phyloP scores from a whole-genome alignment of 2,113 vertebrate genomes.

The Salvelinus fontinalis region DNA sequence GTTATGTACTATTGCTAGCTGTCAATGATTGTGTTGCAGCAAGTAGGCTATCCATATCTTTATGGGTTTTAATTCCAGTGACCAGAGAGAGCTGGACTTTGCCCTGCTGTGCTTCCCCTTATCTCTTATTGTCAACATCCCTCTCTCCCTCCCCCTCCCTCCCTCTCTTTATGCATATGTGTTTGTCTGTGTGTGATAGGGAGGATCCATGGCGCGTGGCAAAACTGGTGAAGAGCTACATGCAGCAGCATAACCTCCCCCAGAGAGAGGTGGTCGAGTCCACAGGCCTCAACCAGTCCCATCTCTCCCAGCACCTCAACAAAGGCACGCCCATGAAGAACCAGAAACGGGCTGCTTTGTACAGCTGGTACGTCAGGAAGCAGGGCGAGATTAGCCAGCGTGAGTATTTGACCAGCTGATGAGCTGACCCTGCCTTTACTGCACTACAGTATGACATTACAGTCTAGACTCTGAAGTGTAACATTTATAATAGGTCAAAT shows the following conservation, averaged over 20 bases:
- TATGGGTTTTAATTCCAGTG: slow-evolving; percentile 29
- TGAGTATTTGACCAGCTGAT: slow-evolving; percentile 77
- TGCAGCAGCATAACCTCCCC: slow-evolving; percentile 98
- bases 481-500: too few species aligned
- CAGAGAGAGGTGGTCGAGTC: slow-evolving; percentile 98
- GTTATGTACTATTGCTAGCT: too few species aligned
- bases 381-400: slow-evolving; percentile 95
- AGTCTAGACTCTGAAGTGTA: neutral
- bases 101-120: slow-evolving; percentile 68
- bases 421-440: neutral
- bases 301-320: slow-evolving; percentile 98
- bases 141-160: slow-evolving; percentile 40
- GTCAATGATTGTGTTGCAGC: slow-evolving; percentile 13
- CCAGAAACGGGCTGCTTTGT: slow-evolving; percentile 92
- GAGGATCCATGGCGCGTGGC: slow-evolving; percentile 95
- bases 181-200: slow-evolving; percentile 62
- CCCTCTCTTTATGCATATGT: neutral
- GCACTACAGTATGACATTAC: neutral
- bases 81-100: slow-evolving; percentile 68
- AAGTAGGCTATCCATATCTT: neutral
- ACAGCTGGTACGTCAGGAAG: slow-evolving; percentile 98
- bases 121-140: slow-evolving; percentile 75
- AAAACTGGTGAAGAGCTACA: slow-evolving; percentile 96
- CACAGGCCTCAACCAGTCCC: slow-evolving; percentile 96
- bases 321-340: slow-evolving; percentile 99